phyloP scores from a whole-genome alignment of 2,888 invertebrate species.

The Gibbula magus region DNA sequence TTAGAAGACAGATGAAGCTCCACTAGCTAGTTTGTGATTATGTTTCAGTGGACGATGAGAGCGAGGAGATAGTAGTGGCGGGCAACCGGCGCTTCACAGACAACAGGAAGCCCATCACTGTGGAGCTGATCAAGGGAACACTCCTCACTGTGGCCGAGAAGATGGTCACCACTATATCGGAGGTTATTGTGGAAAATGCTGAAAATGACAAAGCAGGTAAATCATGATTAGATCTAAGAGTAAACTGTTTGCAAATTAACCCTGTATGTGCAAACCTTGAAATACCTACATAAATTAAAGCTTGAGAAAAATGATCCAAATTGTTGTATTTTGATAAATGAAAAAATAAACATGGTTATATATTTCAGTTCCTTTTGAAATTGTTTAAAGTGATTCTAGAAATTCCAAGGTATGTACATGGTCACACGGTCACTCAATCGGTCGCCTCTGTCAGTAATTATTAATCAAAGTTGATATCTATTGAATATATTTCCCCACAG shows the following conservation, averaged over 20 bases:
- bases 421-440: too few relatives aligned
- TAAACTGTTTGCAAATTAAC: not conserved
- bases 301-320: not conserved
- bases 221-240: too few relatives aligned
- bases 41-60: constrained; percentile 35
- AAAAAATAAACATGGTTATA: too few relatives aligned
- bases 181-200: constrained; percentile 69
- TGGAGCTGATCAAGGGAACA: constrained; percentile 69
- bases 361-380: too few relatives aligned
- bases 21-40: too few relatives aligned
- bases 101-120: constrained; percentile 52
- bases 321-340: not conserved
- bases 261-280: not conserved
- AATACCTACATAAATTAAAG: not conserved
- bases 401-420: too few relatives aligned
- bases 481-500: constrained; percentile 39
- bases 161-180: constrained; percentile 69
- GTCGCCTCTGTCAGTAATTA: too few relatives aligned
- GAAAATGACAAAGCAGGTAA: constrained; percentile 60
- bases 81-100: constrained; percentile 57
- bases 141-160: constrained; percentile 68
- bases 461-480: too few relatives aligned
- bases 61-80: constrained; percentile 36
- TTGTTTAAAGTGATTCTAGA: too few relatives aligned
- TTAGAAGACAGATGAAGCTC: too few relatives aligned